Evolutionary conservation across 2,113 vertebrate species (phyloP).

Genomic region (Garra rufa): DNA sequence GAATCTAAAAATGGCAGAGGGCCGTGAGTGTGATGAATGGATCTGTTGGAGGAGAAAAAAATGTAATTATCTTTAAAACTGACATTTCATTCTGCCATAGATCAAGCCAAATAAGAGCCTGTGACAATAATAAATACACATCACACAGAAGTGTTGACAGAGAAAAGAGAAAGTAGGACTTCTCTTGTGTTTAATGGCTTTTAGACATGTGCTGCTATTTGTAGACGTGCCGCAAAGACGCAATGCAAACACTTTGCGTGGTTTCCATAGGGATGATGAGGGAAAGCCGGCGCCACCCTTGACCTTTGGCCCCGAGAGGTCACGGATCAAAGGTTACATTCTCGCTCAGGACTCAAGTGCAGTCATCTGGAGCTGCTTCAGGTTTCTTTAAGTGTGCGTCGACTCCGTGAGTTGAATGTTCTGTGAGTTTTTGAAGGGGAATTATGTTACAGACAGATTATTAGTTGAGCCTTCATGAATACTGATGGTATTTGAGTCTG

Average conservation of each 20-base stretch:
- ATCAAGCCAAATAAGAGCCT: slow-evolving; percentile 30
- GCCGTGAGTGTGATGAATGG: slow-evolving; percentile 21
- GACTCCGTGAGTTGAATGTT: not conserved
- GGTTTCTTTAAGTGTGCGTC: slow-evolving; percentile 56
- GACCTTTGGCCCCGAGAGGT: slow-evolving; percentile 48
- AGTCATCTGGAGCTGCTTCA: slow-evolving; percentile 68
- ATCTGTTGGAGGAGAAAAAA: slow-evolving; percentile 24
- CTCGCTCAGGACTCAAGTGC: slow-evolving; percentile 59
- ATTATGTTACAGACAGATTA: not conserved
- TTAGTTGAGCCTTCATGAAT: not conserved
- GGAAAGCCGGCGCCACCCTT: slow-evolving; percentile 37
- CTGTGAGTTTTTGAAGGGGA: not conserved
- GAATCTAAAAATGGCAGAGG: slow-evolving; percentile 38
- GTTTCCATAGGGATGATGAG: slow-evolving; percentile 42
- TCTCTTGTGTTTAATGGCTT: slow-evolving; percentile 14
- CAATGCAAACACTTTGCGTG: slow-evolving; percentile 37
- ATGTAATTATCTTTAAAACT: slow-evolving; percentile 26
- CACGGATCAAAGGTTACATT: slow-evolving; percentile 43
- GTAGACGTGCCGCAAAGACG: not conserved
- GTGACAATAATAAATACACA: slow-evolving; percentile 33
- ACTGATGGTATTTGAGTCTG: not conserved
- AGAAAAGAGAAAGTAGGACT: slow-evolving; percentile 6
- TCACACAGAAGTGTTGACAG: slow-evolving; percentile 26
- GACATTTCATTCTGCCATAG: slow-evolving; percentile 16
- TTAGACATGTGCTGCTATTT: slow-evolving; percentile 35